Conservation (phyloP, 2,113 vertebrate species). For the Actinemys pallida region DNA sequence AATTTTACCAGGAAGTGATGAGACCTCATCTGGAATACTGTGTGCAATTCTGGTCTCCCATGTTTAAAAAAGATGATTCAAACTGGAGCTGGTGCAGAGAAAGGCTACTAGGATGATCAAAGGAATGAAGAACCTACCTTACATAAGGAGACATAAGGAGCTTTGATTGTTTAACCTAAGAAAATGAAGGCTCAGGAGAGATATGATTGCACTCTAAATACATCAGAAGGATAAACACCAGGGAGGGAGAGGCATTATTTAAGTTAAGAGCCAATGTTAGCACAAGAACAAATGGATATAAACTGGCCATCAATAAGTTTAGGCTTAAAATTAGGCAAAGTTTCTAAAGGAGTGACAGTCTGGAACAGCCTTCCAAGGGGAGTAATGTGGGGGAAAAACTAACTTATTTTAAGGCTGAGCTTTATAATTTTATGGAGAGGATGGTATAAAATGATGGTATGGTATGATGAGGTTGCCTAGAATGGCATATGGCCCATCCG, state of each 20-base stretch:
- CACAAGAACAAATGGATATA: too few relatives aligned
- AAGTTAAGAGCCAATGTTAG: not conserved
- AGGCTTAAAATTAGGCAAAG: not conserved
- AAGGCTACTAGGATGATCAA: too few relatives aligned
- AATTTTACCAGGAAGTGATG: not conserved
- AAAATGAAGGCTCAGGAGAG: not conserved
- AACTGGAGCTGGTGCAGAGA: not conserved
- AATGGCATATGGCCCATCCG: not conserved
- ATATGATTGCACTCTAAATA: not conserved
- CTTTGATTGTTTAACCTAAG: not conserved
- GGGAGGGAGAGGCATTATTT: not conserved
- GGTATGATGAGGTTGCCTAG: not conserved
- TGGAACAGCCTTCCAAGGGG: not conserved
- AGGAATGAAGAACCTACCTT: not conserved
- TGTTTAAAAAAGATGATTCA: not conserved
- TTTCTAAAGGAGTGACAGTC: not conserved
- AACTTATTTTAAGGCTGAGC: not conserved
- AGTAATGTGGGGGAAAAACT: not conserved
- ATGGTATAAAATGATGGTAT: not conserved
- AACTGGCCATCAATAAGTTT: not conserved
- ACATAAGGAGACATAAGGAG: not conserved
- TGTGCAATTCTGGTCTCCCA: not conserved
- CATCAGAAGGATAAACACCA: not conserved
- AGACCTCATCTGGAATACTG: not conserved
- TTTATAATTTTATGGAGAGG: not conserved